Evolutionary conservation across 2,113 vertebrate genomes (phyloP).

Genomic region (Ceyx margarethae): DNA sequence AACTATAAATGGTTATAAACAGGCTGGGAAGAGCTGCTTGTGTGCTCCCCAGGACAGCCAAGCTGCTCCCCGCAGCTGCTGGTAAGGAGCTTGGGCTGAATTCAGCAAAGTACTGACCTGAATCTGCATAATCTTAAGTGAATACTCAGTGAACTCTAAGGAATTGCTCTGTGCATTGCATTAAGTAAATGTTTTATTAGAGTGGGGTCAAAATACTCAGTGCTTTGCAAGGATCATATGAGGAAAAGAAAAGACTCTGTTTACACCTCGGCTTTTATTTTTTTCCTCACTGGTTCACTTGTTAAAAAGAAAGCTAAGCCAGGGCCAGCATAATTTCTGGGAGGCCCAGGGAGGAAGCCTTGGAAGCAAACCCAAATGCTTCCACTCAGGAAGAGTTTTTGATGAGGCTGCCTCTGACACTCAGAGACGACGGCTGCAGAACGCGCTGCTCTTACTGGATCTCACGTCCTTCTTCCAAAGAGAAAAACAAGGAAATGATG

Average conservation of each 20-base stretch:
- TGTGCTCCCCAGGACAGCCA: background rate
- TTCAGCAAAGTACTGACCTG: background rate
- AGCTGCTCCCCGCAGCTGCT: background rate
- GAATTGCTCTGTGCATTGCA: background rate
- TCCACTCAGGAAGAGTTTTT: constrained; percentile 1
- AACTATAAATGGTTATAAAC: background rate
- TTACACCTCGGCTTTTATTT: constrained; percentile 46
- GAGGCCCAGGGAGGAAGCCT: constrained; percentile 4
- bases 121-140: constrained; percentile 45
- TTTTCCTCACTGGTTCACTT: constrained; percentile 27
- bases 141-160: constrained; percentile 41
- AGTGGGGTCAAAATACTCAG: constrained; percentile 5
- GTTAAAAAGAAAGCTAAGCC: background rate
- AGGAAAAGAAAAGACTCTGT: constrained; percentile 41
- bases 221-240: background rate
- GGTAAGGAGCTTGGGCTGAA: background rate
- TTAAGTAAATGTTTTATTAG: background rate
- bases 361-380: constrained; percentile 17
- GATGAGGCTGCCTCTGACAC: background rate
- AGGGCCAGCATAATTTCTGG: background rate
- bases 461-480: background rate
- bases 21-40: background rate
- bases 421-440: background rate
- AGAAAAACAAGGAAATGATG: background rate
- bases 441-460: background rate